Evolutionary conservation across 2,113 vertebrate species (phyloP), one percentile per base, ranked within the genome.

Genomic region (Hippocampus barbouri): DNA sequence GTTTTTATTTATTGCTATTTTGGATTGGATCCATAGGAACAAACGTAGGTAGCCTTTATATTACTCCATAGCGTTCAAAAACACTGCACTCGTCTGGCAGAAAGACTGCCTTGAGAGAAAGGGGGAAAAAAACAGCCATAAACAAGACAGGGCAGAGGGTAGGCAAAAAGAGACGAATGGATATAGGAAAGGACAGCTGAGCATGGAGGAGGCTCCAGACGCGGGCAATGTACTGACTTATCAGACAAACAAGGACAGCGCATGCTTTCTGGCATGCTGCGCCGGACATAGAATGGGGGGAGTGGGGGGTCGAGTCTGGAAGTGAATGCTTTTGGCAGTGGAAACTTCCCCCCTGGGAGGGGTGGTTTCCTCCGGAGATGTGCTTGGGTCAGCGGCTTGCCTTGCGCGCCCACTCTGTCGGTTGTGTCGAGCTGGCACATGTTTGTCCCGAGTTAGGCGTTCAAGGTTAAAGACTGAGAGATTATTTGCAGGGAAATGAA

Each of bases 311-410:
- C 0, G 57, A 30, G 57, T 59, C 64, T 66, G 74, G 66, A 84
- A 82, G 83, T 82, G 87, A 88, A 87, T 89, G 81, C 79, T 71
- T 85, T 87, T 89, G 86, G 89, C 88, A 90, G 89, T 76, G n/a
- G 77, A 74, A 83, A 72, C 30, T 45, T 40, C 72, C 43, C 68
- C 70, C 23, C 60, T 25, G 78, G 64, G 53, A 77, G 70, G 64
- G 80, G 72, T 74, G 72, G 80, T 86, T 83, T 82, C 80, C 85
- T 76, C 75, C 8, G 5, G 85, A 87, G 87, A 88, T 89, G 73
- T 88, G 87, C 88, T 86, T 87, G 66, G 79, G 84, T 90, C 89
- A 91, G 90, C 87, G 18, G 76, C 75, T 74, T 76, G 77, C 70
- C 82, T 71, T 71, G 71, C 83, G 83, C 79, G 54, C 64, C 63